These are phyloP conservation scores for Taurulus bubalis DNA, from an alignment of 2,113 vertebrate genomes.

Conservation along the genomic window DNA sequence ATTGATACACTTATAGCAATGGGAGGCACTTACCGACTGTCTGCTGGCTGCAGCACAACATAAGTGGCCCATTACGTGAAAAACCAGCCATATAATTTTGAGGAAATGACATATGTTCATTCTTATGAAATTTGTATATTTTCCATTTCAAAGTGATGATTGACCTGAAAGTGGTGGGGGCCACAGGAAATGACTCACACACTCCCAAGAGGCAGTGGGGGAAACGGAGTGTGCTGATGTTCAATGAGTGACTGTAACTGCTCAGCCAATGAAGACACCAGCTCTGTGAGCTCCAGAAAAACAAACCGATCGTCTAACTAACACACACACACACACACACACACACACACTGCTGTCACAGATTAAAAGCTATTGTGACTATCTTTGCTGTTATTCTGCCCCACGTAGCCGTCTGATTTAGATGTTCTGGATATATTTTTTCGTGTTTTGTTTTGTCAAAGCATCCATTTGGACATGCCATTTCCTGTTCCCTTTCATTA, in stretches of 20 bases:
- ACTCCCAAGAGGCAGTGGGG: neutral
- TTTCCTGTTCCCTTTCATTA: constrained; percentile 48
- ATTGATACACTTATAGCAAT: neutral
- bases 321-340: neutral
- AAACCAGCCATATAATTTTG: neutral
- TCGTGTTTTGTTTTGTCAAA: constrained; percentile 34
- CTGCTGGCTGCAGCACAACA: neutral
- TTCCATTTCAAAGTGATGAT: neutral
- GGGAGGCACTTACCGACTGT: neutral
- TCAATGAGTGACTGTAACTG: constrained; percentile 13
- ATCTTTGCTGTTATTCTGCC: constrained; percentile 22
- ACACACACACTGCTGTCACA: constrained; percentile 16
- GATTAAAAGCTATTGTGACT: constrained; percentile 43
- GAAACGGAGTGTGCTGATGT: constrained; percentile 9
- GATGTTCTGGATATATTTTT: constrained; percentile 14
- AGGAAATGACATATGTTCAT: neutral
- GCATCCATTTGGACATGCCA: constrained; percentile 21
- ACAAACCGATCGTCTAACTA: constrained; percentile 35
- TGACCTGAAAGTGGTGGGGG: neutral
- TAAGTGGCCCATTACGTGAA: constrained; percentile 8
- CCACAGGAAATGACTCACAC: neutral
- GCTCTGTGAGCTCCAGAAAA: neutral
- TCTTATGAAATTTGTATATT: neutral
- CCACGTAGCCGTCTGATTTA: constrained; percentile 37
- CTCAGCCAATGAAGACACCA: constrained; percentile 9